Percentiles rank a stretch among this genome's conserved stretches.
These are phyloP conservation scores for Xenus cinereus DNA, from an alignment of 2,113 vertebrate genomes.

Conservation along the genomic window DNA sequence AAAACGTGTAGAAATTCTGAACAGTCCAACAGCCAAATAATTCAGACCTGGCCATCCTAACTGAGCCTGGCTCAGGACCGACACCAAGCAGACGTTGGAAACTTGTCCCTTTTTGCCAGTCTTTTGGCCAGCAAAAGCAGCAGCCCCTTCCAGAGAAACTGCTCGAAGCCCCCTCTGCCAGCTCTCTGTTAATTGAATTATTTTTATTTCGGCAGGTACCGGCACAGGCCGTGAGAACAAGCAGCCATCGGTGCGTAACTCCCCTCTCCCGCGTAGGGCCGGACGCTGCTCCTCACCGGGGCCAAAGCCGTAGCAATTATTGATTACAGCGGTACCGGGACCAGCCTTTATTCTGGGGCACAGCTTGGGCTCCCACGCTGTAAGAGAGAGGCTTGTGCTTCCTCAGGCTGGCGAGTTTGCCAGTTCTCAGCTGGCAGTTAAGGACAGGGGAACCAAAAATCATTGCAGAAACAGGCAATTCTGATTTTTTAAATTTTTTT, in stretches of 20 bases:
- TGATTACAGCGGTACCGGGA: background rate
- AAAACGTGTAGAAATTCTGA: background rate
- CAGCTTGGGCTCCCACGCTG: background rate
- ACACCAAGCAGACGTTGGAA: background rate
- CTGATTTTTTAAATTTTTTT: background rate
- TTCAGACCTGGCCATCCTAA: background rate
- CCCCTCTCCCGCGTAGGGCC: rapidly evolving
- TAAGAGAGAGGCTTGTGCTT: background rate
- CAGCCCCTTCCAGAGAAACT: background rate
- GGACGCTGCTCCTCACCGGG: rapidly evolving
- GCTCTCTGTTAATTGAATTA: background rate
- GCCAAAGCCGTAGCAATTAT: rapidly evolving
- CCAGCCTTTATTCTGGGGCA: background rate
- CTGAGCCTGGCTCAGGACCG: background rate
- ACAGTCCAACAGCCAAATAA: background rate
- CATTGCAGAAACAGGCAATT: too few relatives aligned
- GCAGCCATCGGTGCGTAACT: background rate
- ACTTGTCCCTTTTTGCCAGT: rapidly evolving
- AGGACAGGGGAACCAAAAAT: rapidly evolving
- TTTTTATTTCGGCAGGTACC: constrained; percentile 10
- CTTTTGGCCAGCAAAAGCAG: background rate
- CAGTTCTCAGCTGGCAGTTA: background rate
- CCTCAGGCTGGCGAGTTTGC: background rate
- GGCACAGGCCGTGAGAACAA: background rate
- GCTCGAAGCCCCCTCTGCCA: background rate